These are phyloP conservation scores for Dastarcus helophoroides DNA, from an alignment of 2,888 invertebrate genomes.

Conservation along the genomic window DNA sequence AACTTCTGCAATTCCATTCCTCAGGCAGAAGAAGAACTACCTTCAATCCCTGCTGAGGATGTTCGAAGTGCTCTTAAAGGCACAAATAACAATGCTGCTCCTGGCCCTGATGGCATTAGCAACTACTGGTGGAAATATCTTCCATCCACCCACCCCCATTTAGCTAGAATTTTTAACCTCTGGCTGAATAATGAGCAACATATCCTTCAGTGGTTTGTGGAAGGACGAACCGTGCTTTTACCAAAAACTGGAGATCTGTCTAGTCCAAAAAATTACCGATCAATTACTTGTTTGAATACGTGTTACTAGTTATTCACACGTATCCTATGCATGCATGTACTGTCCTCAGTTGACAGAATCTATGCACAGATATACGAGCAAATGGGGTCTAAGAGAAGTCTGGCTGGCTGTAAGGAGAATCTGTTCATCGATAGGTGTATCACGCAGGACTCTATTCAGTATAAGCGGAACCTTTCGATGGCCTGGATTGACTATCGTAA, in stretches of 20 bases:
- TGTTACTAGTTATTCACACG: constrained; percentile 12
- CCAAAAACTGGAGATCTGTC: background rate
- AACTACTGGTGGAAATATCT: constrained; percentile 5
- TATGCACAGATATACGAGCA: too few species aligned
- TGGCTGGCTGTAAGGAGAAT: too few species aligned
- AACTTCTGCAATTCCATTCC: too few species aligned
- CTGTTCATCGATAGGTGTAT: too few species aligned
- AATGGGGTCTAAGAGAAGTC: too few species aligned
- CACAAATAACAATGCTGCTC: constrained; percentile 4
- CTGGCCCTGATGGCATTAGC: constrained; percentile 3
- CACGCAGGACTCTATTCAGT: too few species aligned
- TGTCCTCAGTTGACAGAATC: too few species aligned
- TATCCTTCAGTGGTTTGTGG: background rate
- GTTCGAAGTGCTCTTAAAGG: constrained; percentile 3
- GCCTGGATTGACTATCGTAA: too few species aligned
- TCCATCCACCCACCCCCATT: constrained; percentile 1
- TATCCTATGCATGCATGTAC: too few species aligned
- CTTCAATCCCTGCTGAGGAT: background rate
- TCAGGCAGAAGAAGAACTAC: too few species aligned
- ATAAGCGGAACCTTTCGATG: too few species aligned
- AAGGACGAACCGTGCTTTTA: constrained; percentile 1
- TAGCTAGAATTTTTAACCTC: background rate
- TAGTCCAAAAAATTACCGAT: constrained; percentile 12
- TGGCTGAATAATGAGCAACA: background rate
- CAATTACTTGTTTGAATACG: constrained; percentile 14